These are phyloP conservation scores for Polypterus bichir DNA, from an alignment of 2,113 vertebrate genomes.

Conservation along the genomic window DNA sequence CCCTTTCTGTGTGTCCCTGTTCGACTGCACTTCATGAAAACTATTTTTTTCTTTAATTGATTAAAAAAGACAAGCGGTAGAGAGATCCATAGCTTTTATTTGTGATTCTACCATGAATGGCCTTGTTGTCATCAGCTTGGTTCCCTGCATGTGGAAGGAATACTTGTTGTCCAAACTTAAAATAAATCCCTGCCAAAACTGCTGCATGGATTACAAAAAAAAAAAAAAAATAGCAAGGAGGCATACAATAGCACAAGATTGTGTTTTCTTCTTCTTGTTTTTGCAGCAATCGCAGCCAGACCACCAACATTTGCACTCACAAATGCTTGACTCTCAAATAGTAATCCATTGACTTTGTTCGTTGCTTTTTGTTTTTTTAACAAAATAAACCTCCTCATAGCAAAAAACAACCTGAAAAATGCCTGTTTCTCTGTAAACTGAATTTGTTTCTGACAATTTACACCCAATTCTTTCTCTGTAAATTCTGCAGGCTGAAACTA, in stretches of 20 bases:
- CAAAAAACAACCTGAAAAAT: no score
- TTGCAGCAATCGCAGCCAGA: conserved; percentile 26
- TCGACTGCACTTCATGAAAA: conserved; percentile 8
- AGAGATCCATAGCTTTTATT: conserved; percentile 50
- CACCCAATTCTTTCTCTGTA: no score
- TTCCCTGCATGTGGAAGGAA: conserved; percentile 57
- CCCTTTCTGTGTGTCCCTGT: conserved; percentile 15
- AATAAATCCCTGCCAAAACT: conserved; percentile 18
- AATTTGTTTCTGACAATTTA: no score
- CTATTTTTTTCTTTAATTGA: conserved; percentile 24
- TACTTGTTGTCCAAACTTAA: conserved; percentile 43
- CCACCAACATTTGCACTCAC: conserved; percentile 33
- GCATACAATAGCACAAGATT: conserved; percentile 29
- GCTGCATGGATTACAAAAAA: conserved; percentile 5
- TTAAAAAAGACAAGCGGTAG: conserved; percentile 28
- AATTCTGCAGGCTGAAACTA: no score
- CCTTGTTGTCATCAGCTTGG: conserved; percentile 54
- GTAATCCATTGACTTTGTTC: conserved; percentile 29
- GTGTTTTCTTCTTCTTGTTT: conserved; percentile 25
- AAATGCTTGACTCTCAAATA: conserved; percentile 34
- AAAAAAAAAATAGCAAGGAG: conserved; percentile 22
- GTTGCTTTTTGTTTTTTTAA: no score
- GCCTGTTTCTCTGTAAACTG: no score
- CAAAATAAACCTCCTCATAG: no score
- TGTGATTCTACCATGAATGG: conserved; percentile 58